A percentile compares a stretch with the other conserved stretches of the same genome.
Conservation (phyloP, 2,888 invertebrate genomes). For the Dryomyza anilis region DNA sequence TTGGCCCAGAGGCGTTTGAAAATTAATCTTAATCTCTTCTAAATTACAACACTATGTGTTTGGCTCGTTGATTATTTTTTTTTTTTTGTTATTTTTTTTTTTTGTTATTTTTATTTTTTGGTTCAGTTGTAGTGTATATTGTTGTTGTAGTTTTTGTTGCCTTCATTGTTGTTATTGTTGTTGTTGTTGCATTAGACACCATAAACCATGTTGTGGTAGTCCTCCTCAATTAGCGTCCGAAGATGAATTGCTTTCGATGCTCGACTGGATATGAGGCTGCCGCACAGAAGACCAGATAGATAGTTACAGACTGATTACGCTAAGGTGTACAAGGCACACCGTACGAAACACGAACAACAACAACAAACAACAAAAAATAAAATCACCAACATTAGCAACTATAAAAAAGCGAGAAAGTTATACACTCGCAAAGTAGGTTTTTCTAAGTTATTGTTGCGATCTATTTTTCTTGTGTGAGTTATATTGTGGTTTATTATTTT, state of each 20-base stretch:
- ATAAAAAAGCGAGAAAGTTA: too few species aligned
- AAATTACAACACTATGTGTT: slow-evolving; percentile 39
- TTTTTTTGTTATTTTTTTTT: slow-evolving; percentile 9
- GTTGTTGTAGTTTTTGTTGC: slow-evolving; percentile 21
- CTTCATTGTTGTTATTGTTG: slow-evolving; percentile 10
- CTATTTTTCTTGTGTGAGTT: too few species aligned
- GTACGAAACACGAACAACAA: too few species aligned
- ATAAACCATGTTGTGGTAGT: slow-evolving; percentile 40
- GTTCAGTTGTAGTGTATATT: slow-evolving; percentile 19
- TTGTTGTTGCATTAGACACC: slow-evolving; percentile 31
- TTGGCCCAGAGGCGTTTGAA: slow-evolving; percentile 39
- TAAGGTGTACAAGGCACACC: too few species aligned
- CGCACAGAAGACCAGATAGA: too few species aligned
- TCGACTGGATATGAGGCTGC: slow-evolving; percentile 39
- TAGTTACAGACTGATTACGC: slow-evolving; percentile 31
- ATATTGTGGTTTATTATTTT: too few species aligned
- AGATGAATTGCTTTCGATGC: slow-evolving; percentile 40
- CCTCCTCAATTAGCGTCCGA: slow-evolving; percentile 41
- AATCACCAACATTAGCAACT: too few species aligned
- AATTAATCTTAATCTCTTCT: slow-evolving; percentile 45
- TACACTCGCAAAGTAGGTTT: too few species aligned
- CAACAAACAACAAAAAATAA: too few species aligned
- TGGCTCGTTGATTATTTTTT: slow-evolving; percentile 23
- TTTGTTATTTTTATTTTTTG: slow-evolving; percentile 8
- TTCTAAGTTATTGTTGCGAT: too few species aligned